These are phyloP conservation scores for Hydractinia symbiolongicarpus DNA, from an alignment of 30 jellyfish, hydroid and myxozoan genomes.

Conservation along the genomic window DNA sequence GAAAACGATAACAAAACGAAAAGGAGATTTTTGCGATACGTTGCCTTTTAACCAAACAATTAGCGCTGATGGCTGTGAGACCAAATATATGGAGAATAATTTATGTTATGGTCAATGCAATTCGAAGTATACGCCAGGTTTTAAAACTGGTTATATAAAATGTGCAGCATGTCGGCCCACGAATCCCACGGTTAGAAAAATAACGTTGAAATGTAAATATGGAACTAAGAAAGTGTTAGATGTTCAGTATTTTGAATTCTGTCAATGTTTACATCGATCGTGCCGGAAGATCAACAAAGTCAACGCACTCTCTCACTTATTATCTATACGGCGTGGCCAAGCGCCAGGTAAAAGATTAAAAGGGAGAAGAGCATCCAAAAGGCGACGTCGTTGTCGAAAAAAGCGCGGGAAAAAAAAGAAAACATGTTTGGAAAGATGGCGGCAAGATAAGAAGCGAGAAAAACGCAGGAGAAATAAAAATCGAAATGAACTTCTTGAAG, in stretches of 20 bases:
- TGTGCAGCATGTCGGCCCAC: conserved; percentile 20
- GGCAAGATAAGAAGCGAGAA: not conserved
- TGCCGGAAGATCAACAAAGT: conserved; percentile 2
- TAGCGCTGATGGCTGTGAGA: not conserved
- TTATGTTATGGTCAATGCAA: conserved; percentile 24
- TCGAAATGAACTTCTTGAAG: no score
- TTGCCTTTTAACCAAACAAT: conserved; percentile 6
- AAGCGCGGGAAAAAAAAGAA: not conserved
- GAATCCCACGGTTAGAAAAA: not conserved
- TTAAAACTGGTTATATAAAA: not conserved
- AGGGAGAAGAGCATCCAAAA: not conserved
- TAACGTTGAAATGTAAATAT: not conserved
- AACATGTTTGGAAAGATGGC: conserved; percentile 14
- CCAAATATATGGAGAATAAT: conserved; percentile 4
- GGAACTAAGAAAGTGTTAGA: not conserved
- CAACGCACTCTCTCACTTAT: not conserved
- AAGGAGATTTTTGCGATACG: conserved; percentile 5
- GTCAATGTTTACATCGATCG: conserved; percentile 11
- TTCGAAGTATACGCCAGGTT: conserved; percentile 14
- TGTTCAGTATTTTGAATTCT: not conserved
- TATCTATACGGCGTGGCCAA: not conserved
- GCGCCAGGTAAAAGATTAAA: not conserved
- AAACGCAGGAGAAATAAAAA: not conserved
- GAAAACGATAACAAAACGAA: not conserved
- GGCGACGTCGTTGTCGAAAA: conserved; percentile 10